These are phyloP conservation scores for Atherix ibis DNA, from an alignment of 2,888 invertebrate genomes.

Conservation along the genomic window DNA sequence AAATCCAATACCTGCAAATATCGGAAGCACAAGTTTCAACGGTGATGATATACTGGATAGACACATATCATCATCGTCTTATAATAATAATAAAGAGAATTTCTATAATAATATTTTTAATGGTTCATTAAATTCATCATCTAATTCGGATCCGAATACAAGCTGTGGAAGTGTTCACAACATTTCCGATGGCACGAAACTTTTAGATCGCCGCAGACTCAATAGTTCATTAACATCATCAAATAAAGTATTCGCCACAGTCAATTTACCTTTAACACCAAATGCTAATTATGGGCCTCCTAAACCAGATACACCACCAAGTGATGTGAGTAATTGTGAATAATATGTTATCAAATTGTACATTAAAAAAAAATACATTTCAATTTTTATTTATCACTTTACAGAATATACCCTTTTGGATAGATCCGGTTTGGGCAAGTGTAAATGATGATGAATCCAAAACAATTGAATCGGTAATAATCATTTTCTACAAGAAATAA, in stretches of 20 bases:
- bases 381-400: constrained; percentile 1
- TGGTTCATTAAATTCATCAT: constrained; percentile 12
- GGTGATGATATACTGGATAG: no score
- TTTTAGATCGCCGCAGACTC: constrained; percentile 2
- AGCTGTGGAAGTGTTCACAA: constrained; percentile 15
- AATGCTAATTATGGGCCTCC: constrained; percentile 22
- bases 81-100: constrained; percentile 23
- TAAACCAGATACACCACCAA: constrained; percentile 26
- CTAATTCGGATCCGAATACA: constrained; percentile 18
- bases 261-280: constrained; percentile 12
- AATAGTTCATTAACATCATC: no score
- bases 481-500: no score
- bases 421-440: constrained; percentile 31
- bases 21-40: constrained; percentile 18
- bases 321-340: constrained; percentile 17
- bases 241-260: no score
- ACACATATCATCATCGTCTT: constrained; percentile 15
- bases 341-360: background rate
- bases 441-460: constrained; percentile 14
- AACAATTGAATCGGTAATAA: constrained; percentile 18
- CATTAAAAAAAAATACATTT: background rate
- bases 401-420: constrained; percentile 31
- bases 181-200: constrained; percentile 5
- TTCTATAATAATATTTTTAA: constrained; percentile 15
- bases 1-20: no score